Percentiles rank a stretch among this genome's conserved stretches.
These are phyloP conservation scores for Cephus sareptanus DNA, from an alignment of 2,888 invertebrate species.

Conservation along the genomic window DNA sequence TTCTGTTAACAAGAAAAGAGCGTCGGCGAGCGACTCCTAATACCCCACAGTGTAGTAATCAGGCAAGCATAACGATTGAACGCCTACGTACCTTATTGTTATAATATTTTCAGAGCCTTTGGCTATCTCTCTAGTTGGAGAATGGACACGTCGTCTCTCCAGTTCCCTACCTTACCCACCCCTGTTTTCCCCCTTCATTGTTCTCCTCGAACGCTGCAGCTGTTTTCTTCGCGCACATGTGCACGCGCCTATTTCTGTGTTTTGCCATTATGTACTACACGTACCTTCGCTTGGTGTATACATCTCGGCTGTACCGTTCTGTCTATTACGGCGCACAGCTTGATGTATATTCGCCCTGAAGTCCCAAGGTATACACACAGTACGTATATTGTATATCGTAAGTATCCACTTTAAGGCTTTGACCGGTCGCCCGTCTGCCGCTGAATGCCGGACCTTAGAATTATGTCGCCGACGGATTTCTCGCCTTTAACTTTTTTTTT, in stretches of 20 bases:
- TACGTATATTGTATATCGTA: background rate
- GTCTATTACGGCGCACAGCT: background rate
- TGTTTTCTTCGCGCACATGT: slow-evolving; percentile 24
- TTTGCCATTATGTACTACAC: background rate
- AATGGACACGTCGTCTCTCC: background rate
- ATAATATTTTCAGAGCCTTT: slow-evolving; percentile 2
- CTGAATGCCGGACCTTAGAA: background rate
- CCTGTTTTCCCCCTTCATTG: slow-evolving; percentile 43
- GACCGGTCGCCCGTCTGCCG: background rate
- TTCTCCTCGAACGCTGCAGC: slow-evolving; percentile 43
- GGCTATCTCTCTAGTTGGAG: slow-evolving; percentile 22
- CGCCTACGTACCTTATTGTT: slow-evolving; percentile 3
- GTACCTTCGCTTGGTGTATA: background rate
- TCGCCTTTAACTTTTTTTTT: background rate
- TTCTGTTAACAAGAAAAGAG: background rate
- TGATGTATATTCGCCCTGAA: background rate
- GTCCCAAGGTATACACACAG: background rate
- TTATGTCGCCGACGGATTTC: background rate
- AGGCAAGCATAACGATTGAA: background rate
- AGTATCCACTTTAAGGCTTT: slow-evolving; percentile 10
- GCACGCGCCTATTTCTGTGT: background rate
- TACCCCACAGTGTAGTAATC: background rate
- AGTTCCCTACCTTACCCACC: slow-evolving; percentile 23
- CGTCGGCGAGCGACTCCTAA: background rate
- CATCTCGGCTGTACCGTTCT: background rate